These are phyloP conservation scores for Sylvicapra grimmia DNA, from an alignment of 2,113 vertebrate genomes.

Conservation along the genomic window DNA sequence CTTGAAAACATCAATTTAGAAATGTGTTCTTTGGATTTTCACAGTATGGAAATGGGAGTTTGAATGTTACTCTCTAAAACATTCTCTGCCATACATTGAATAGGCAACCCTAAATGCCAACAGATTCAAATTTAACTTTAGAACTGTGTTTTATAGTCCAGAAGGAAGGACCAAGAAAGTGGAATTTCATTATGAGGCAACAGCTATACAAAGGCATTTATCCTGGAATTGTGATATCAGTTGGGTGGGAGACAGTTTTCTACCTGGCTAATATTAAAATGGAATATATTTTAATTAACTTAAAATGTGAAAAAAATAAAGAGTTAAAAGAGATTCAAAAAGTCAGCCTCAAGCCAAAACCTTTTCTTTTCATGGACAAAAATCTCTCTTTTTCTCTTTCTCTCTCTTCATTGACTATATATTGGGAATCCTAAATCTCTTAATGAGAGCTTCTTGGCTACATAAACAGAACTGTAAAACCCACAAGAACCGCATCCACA, in stretches of 20 bases:
- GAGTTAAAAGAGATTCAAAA: background rate
- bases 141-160: background rate
- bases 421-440: background rate
- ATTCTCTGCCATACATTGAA: background rate
- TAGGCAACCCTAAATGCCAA: background rate
- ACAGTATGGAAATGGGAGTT: background rate
- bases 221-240: background rate
- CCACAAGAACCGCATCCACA: background rate
- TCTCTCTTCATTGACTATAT: background rate
- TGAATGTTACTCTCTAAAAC: slow-evolving; percentile 23
- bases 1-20: slow-evolving; percentile 14
- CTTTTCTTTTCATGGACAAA: background rate
- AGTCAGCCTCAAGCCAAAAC: background rate
- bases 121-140: slow-evolving; percentile 20
- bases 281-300: background rate
- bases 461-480: background rate
- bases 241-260: background rate
- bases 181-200: background rate
- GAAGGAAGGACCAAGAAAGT: background rate
- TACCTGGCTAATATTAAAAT: background rate
- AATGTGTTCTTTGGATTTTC: slow-evolving; percentile 12
- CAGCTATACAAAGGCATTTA: background rate
- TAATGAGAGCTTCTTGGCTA: background rate
- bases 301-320: slow-evolving; percentile 17
- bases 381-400: background rate